A percentile compares a stretch with the other conserved stretches of the same genome.
phyloP scores from a whole-genome alignment of 2,797 vertebrate genomes.

The Sternotherus odoratus region DNA sequence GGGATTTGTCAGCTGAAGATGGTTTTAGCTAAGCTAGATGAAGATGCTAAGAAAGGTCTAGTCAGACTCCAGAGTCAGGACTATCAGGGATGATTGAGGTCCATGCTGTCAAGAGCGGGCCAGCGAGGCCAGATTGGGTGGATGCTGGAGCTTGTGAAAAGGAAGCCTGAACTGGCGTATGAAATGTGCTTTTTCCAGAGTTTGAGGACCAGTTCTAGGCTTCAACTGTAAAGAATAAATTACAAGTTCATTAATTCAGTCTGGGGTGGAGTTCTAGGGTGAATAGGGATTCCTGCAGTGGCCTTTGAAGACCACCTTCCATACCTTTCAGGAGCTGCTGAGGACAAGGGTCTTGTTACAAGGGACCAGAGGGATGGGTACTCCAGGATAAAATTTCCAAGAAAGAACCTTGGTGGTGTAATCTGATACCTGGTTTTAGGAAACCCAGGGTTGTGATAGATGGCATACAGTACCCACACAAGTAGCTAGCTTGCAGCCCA shows the following conservation, averaged over 20 bases:
- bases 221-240: neutral
- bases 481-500: neutral
- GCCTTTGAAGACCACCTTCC: neutral
- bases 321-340: too few species aligned
- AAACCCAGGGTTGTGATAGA: too few species aligned
- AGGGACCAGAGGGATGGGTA: neutral
- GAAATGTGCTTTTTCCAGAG: neutral
- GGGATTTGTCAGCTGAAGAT: too few species aligned
- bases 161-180: neutral
- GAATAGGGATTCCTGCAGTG: neutral
- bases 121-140: too few species aligned
- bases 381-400: neutral
- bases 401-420: too few species aligned
- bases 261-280: too few species aligned
- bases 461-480: neutral
- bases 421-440: too few species aligned
- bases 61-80: too few species aligned
- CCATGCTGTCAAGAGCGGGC: too few species aligned
- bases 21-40: too few species aligned
- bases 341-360: neutral
- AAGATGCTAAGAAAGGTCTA: too few species aligned
- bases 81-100: too few species aligned
- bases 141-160: neutral
- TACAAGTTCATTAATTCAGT: neutral
- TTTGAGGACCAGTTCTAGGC: neutral